Percentiles rank a stretch among this genome's conserved stretches.
Evolutionary conservation across 2,797 vertebrate genomes (phyloP).

Genomic region (Sparus aurata): DNA sequence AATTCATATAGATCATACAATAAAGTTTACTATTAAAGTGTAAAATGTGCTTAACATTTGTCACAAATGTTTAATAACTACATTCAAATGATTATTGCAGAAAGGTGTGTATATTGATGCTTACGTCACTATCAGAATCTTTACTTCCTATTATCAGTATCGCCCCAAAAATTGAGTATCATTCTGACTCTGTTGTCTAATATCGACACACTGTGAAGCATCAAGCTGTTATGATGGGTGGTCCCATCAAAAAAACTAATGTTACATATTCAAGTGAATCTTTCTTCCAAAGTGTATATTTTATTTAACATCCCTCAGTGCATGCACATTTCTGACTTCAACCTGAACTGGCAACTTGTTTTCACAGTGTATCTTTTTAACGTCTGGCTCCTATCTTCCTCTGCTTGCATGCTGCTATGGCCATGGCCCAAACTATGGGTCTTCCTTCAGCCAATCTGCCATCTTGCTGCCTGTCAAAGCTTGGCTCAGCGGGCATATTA

Average conservation of each 20-base stretch:
- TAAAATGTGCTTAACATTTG: no score
- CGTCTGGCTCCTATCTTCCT: conserved; percentile 62
- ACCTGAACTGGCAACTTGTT: conserved; percentile 47
- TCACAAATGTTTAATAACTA: no score
- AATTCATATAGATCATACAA: no score
- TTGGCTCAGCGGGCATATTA: conserved; percentile 67
- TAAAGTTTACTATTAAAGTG: no score
- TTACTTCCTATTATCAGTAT: no score
- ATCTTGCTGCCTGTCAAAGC: conserved; percentile 63
- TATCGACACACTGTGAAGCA: conserved; percentile 8
- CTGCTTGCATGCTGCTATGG: conserved; percentile 73
- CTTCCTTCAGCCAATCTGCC: conserved; percentile 65
- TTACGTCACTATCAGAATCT: no score
- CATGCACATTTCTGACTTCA: conserved; percentile 36
- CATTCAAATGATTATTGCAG: no score
- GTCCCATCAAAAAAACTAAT: background rate
- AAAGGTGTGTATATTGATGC: no score
- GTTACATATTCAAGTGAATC: background rate
- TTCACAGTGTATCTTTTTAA: conserved; percentile 53
- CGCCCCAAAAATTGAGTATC: no score
- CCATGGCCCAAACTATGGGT: conserved; percentile 57
- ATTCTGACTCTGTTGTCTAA: background rate
- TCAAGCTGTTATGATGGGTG: conserved; percentile 15
- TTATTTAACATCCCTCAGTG: background rate
- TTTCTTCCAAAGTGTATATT: background rate